These are phyloP conservation scores for Liasis olivaceus DNA, from an alignment of 2,797 vertebrate species.

Conservation along the genomic window DNA sequence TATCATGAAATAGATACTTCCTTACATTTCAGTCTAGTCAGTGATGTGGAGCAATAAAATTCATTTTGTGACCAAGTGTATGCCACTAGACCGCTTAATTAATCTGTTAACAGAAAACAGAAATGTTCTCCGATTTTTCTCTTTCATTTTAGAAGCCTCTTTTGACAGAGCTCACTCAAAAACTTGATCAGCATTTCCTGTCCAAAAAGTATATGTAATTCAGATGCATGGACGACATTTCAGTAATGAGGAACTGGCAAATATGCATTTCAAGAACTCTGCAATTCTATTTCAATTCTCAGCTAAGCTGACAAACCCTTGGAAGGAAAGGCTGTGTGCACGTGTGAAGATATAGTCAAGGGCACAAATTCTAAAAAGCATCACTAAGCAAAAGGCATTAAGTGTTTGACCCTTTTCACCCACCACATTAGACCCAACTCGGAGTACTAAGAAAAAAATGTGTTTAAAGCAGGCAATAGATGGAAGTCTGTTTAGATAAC, in stretches of 20 bases:
- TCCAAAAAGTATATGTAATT: conserved; percentile 46
- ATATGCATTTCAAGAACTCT: conserved; percentile 3
- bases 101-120: not conserved
- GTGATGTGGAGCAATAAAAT: no score
- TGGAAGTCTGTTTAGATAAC: no score
- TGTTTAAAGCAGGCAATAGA: no score
- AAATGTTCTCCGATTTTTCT: conserved; percentile 7
- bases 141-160: conserved; percentile 20
- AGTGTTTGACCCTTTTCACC: not conserved
- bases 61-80: not conserved
- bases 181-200: conserved; percentile 32
- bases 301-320: conserved; percentile 38
- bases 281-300: conserved; percentile 9
- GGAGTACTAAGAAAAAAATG: not conserved
- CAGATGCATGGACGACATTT: conserved; percentile 48
- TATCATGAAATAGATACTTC: not conserved
- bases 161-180: conserved; percentile 29
- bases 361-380: conserved; percentile 51
- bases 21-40: no score
- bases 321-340: conserved; percentile 38
- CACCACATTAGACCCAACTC: no score
- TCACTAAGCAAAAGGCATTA: conserved; percentile 43
- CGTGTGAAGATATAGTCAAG: conserved; percentile 22
- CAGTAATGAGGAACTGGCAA: conserved; percentile 32
- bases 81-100: not conserved